Evolutionary conservation across 2,888 invertebrate genomes (phyloP).

Genomic region (Clivina fossor): DNA sequence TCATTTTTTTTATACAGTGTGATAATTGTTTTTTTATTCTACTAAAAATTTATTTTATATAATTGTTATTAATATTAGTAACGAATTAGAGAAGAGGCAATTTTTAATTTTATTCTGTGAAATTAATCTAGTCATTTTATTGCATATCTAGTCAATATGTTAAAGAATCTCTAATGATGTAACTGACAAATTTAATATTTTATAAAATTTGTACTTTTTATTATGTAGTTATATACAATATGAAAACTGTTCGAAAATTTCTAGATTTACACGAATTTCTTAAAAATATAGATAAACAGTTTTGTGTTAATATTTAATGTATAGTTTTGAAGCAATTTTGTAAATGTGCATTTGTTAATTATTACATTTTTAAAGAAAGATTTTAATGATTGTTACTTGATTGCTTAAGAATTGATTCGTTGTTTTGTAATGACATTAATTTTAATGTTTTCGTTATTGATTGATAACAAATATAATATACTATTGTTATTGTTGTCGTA

Average conservation of each 20-base stretch:
- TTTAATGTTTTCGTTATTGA: slow-evolving; percentile 25
- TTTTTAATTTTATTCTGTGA: background rate
- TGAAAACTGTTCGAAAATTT: no score
- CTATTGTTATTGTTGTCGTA: no score
- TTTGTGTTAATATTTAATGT: no score
- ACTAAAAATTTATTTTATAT: background rate
- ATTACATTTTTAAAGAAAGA: slow-evolving; percentile 40
- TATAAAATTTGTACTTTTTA: slow-evolving; percentile 14
- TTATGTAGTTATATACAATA: background rate
- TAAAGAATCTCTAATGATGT: slow-evolving; percentile 13
- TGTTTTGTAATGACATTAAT: slow-evolving; percentile 20
- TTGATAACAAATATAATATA: no score
- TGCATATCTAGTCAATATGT: slow-evolving; percentile 23
- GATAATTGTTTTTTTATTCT: background rate
- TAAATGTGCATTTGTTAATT: slow-evolving; percentile 39
- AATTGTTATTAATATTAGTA: background rate
- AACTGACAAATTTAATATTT: slow-evolving; percentile 23
- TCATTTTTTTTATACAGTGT: background rate
- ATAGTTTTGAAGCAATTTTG: slow-evolving; percentile 30
- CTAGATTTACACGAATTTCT: no score
- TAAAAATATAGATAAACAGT: background rate
- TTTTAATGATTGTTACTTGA: slow-evolving; percentile 23
- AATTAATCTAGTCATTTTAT: slow-evolving; percentile 20
- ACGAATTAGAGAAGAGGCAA: background rate
- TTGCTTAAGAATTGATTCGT: slow-evolving; percentile 26